Conservation (phyloP, 2,797 vertebrate genomes). For the Sphenopsis melanotis region DNA sequence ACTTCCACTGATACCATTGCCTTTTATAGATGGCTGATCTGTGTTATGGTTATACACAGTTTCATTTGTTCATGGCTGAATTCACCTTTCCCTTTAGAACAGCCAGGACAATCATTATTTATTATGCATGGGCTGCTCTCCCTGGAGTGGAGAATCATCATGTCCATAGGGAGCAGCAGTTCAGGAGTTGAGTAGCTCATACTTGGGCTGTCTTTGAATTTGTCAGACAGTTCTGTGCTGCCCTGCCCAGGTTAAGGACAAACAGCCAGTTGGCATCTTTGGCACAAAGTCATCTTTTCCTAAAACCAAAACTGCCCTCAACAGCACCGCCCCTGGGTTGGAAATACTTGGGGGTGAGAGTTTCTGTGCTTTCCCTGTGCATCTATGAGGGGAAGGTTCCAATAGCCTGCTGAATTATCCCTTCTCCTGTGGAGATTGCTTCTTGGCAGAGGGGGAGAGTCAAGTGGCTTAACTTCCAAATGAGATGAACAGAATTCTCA, state of each 20-base stretch:
- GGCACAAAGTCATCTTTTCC: neutral
- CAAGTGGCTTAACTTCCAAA: neutral
- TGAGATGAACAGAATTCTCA: neutral
- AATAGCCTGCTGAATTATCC: neutral
- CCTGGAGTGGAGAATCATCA: neutral
- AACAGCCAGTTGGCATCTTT: neutral
- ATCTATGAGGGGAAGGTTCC: neutral
- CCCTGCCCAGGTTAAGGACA: neutral
- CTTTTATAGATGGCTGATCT: neutral
- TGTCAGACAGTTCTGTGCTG: neutral
- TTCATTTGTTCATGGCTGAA: neutral
- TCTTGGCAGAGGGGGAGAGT: slow-evolving; percentile 9
- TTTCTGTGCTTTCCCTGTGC: neutral
- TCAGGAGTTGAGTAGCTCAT: neutral
- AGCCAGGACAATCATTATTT: neutral
- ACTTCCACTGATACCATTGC: rapidly evolving
- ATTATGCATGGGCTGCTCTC: neutral
- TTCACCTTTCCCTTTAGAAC: neutral
- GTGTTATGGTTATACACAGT: neutral
- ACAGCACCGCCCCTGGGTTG: neutral
- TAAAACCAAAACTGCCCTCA: neutral
- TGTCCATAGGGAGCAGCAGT: neutral
- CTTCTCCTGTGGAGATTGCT: neutral
- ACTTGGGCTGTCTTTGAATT: neutral
- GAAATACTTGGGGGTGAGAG: neutral